Evolutionary conservation across 2,888 invertebrate genomes (phyloP).

Genomic region (Doris montereyensis): DNA sequence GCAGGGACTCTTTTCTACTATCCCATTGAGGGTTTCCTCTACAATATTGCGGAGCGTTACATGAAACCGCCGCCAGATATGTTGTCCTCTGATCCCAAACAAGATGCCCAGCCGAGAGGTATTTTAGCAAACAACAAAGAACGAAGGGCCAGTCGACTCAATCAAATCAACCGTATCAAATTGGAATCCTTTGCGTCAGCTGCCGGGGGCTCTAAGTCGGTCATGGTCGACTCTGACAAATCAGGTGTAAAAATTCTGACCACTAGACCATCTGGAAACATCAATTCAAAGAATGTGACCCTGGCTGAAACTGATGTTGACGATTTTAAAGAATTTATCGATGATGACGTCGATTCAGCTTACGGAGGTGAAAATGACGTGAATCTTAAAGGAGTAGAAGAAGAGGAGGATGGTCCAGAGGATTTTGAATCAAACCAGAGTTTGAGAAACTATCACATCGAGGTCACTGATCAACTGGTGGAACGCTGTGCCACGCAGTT

Average conservation of each 20-base stretch:
- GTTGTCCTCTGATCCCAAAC: not conserved
- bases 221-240: not conserved
- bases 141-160: slow-evolving; percentile 31
- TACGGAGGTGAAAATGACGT: slow-evolving; percentile 43
- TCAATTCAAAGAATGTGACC: not conserved
- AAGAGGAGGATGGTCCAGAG: slow-evolving; percentile 46
- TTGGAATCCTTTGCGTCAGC: slow-evolving; percentile 8
- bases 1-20: slow-evolving; percentile 70
- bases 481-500: slow-evolving; percentile 70
- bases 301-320: not conserved
- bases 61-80: slow-evolving; percentile 30
- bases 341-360: slow-evolving; percentile 46
- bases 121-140: slow-evolving; percentile 32
- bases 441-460: slow-evolving; percentile 65
- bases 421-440: slow-evolving; percentile 69
- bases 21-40: slow-evolving; percentile 64
- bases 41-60: slow-evolving; percentile 65
- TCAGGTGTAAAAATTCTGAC: not conserved
- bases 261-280: no score
- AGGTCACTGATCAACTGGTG: slow-evolving; percentile 67
- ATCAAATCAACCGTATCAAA: slow-evolving; percentile 36
- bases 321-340: slow-evolving; percentile 6
- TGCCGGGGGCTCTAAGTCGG: not conserved
- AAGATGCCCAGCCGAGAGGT: not conserved
- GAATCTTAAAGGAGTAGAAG: slow-evolving; percentile 46